Base-by-base conservation (phyloP, 2,888 invertebrate species). In the Euspilapteryx auroguttella region DNA sequence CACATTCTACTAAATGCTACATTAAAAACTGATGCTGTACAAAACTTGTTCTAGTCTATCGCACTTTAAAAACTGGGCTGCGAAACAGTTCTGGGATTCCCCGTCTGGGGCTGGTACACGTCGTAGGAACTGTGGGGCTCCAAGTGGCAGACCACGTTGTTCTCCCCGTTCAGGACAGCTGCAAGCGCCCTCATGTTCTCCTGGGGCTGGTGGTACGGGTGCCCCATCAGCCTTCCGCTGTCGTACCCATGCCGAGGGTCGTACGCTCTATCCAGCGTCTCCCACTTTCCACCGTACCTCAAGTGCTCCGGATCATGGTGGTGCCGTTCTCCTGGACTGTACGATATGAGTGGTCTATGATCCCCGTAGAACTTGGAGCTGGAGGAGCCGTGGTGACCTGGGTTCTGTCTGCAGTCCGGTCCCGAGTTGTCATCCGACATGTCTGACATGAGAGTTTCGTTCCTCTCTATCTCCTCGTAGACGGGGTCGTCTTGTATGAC, bases 121-220 rank as follows among this genome's bases (percentile, higher is more conserved):
- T 75, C 75, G 37, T 75, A 75, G 1, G 73, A 61, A 34, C 78
- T 82, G 35, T 81, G 84, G 21, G 89, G 90, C 55, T 91, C 89
- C 45, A 91, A 62, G 53, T 90, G 90, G 59, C 91, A 91, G 32
- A 91, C 88, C 33, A 92, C 91, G 34, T 90, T 90, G 47, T 85
- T 85, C 47, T 88, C 86, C 25, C 91, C 90, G 52, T 91, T 89
- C 29, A 91, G 71, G 35, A 91, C 91, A 9, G 91, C 91, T 14
- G 91, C 86, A 37, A 82, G 41, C 6, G 82, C 80, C 36, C 82
- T 59, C 58, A 80, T 79, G 33, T 69, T 80, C 35, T 75, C 76
- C 17, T 71, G 73, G 1, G 80, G 80, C 38, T 76, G 73, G 32
- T 78, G 79, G 45, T 71, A 75, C 37, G 68, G 75, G 36, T 78